These are phyloP conservation scores for Knipowitschia caucasica DNA, from an alignment of 2,797 vertebrate genomes.

Conservation along the genomic window DNA sequence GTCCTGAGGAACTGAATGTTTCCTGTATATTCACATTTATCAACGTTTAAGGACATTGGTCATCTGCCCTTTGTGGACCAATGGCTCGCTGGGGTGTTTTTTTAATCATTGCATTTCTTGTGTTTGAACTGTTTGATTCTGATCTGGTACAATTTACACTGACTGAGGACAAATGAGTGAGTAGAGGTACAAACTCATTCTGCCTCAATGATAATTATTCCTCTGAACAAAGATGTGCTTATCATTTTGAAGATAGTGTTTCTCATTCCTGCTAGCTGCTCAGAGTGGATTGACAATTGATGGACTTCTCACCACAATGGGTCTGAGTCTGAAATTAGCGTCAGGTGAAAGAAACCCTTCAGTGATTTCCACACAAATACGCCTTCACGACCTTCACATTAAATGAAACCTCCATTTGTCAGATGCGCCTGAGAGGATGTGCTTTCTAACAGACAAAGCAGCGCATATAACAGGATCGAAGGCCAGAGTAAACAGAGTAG, in stretches of 20 bases:
- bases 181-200: no score
- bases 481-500: neutral
- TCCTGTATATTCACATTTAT: no score
- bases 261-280: neutral
- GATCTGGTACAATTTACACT: no score
- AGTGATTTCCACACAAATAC: conserved; percentile 48
- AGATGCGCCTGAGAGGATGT: conserved; percentile 25
- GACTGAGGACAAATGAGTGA: no score
- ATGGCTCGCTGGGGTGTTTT: no score
- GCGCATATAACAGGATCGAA: conserved; percentile 12
- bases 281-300: conserved; percentile 32
- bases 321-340: conserved; percentile 49
- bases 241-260: neutral
- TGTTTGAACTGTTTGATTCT: no score
- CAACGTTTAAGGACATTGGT: no score
- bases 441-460: conserved; percentile 1
- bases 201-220: no score
- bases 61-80: no score
- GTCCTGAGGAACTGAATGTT: no score
- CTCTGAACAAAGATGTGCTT: no score
- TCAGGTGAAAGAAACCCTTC: conserved; percentile 34
- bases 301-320: conserved; percentile 25
- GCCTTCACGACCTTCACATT: conserved; percentile 39
- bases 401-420: conserved; percentile 47
- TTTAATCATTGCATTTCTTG: no score